phyloP scores from a whole-genome alignment of 2,888 invertebrate genomes.

The Amblyjoppa proteus region DNA sequence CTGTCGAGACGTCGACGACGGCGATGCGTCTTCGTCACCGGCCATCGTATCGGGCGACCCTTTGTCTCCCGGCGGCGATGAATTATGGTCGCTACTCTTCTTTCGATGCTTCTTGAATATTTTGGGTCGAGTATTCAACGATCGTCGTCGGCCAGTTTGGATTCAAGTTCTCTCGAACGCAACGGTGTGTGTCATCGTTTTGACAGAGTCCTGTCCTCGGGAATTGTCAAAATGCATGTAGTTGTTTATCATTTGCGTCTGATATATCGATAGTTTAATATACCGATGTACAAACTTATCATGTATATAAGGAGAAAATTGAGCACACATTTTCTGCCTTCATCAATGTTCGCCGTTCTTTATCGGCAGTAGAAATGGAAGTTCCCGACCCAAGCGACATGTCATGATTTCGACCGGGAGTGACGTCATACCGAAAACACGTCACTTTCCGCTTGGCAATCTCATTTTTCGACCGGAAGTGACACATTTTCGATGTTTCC shows the following conservation, averaged over 20 bases:
- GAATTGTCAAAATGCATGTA: not conserved
- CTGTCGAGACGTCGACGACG: slow-evolving; percentile 57
- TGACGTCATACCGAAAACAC: not conserved
- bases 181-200: not conserved
- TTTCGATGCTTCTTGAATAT: slow-evolving; percentile 1
- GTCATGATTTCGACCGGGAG: not conserved
- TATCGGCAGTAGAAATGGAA: too few species aligned
- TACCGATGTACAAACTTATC: too few species aligned
- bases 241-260: not conserved
- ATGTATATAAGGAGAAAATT: too few species aligned
- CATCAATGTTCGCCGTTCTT: too few species aligned
- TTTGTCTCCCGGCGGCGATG: slow-evolving; percentile 56
- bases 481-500: too few species aligned
- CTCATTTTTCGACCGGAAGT: too few species aligned
- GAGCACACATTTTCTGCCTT: too few species aligned
- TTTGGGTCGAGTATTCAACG: not conserved
- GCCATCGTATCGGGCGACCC: slow-evolving; percentile 30
- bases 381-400: too few species aligned
- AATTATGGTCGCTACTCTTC: slow-evolving; percentile 39
- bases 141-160: not conserved
- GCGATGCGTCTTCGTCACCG: slow-evolving; percentile 55
- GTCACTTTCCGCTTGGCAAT: too few species aligned
- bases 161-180: not conserved
- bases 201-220: not conserved
- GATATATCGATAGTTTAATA: not conserved